Conservation (phyloP, 2,888 invertebrate species). For the Hirtodrosophila confusa region DNA sequence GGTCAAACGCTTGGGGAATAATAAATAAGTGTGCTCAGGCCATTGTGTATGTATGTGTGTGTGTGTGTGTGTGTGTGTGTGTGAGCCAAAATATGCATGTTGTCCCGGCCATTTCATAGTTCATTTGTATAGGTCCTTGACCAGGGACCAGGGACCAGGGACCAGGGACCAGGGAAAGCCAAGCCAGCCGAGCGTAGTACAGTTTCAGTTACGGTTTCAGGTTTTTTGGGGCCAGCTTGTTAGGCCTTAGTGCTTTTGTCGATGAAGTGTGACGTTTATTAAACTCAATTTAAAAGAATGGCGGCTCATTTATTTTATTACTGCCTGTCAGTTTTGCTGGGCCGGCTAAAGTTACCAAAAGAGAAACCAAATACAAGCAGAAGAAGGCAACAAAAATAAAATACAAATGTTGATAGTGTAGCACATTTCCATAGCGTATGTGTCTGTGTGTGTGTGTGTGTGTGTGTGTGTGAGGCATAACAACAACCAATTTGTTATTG, state of each 20-base stretch:
- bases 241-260: conserved; percentile 68
- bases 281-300: conserved; percentile 80
- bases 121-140: conserved; percentile 66
- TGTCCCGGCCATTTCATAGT: conserved; percentile 77
- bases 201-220: conserved; percentile 56
- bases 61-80: conserved; percentile 25
- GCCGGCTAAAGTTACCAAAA: conserved; percentile 62
- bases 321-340: conserved; percentile 70
- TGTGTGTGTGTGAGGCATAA: conserved; percentile 63
- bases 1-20: conserved; percentile 81
- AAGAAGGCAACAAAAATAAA: conserved; percentile 10
- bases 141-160: conserved; percentile 22
- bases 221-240: conserved; percentile 42
- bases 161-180: conserved; percentile 6
- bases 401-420: conserved; percentile 67
- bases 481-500: conserved; percentile 80
- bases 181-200: conserved; percentile 65
- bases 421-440: conserved; percentile 59
- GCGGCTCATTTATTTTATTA: conserved; percentile 80
- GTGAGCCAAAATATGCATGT: conserved; percentile 68
- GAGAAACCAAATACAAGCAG: conserved; percentile 40
- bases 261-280: conserved; percentile 80
- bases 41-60: conserved; percentile 28
- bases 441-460: conserved; percentile 28
- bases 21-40: conserved; percentile 72